Conservation (phyloP, 2,797 vertebrate genomes). For the Poeciliopsis paucimaculata region DNA sequence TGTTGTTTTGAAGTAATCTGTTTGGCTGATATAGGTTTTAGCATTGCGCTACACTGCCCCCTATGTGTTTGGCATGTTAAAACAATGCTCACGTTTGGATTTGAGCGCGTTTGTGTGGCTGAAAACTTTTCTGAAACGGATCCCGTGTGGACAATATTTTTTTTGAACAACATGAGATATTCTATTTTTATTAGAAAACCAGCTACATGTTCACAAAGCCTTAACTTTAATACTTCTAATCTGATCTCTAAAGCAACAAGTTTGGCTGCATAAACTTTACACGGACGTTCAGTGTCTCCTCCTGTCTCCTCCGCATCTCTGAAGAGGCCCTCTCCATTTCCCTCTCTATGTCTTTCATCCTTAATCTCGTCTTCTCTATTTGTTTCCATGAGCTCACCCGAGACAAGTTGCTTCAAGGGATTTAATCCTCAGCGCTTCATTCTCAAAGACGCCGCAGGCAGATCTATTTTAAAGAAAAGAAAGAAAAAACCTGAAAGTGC, state of each 20-base stretch:
- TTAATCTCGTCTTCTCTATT: slow-evolving; percentile 9
- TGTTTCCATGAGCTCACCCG: slow-evolving; percentile 22
- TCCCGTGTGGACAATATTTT: too few relatives aligned
- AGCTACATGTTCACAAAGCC: too few relatives aligned
- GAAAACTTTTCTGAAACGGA: too few relatives aligned
- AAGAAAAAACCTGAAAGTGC: not conserved
- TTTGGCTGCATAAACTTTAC: slow-evolving; percentile 12
- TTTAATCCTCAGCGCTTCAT: slow-evolving; percentile 16
- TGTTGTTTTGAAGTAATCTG: too few relatives aligned
- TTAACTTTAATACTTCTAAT: not conserved
- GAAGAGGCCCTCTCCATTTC: slow-evolving; percentile 40
- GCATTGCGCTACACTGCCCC: too few relatives aligned
- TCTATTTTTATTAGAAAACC: too few relatives aligned
- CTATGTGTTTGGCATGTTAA: too few relatives aligned
- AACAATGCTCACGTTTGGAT: too few relatives aligned
- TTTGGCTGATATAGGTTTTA: too few relatives aligned
- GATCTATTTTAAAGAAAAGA: slow-evolving; percentile 13
- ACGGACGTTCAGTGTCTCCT: slow-evolving; percentile 45
- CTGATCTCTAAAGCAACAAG: slow-evolving; percentile 4
- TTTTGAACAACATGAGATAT: too few relatives aligned
- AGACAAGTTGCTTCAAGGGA: slow-evolving; percentile 56
- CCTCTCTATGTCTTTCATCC: not conserved
- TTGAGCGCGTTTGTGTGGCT: too few relatives aligned
- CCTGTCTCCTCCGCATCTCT: slow-evolving; percentile 59
- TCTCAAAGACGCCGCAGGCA: slow-evolving; percentile 7